These are phyloP conservation scores for Labeo rohita DNA, from an alignment of 2,113 vertebrate genomes.

Conservation along the genomic window DNA sequence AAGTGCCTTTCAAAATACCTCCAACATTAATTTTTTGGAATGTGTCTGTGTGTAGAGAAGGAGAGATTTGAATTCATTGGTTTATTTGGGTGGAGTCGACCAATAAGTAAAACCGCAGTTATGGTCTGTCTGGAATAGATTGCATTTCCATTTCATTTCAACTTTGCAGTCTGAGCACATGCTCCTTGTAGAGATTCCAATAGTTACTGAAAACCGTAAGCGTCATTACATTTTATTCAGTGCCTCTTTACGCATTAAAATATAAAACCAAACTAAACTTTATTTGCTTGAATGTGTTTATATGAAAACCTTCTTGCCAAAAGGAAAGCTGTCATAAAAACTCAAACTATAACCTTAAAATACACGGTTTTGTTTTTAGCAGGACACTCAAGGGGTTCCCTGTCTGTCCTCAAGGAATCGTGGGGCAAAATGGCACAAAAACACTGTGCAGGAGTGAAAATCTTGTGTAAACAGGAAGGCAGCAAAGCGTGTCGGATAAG, in stretches of 20 bases:
- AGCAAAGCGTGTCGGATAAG: background rate
- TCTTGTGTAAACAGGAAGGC: slow-evolving; percentile 34
- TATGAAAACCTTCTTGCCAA: background rate
- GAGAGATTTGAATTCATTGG: slow-evolving; percentile 9
- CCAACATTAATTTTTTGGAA: slow-evolving; percentile 35
- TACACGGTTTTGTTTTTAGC: background rate
- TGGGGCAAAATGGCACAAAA: slow-evolving; percentile 21
- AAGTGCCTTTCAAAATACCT: slow-evolving; percentile 17
- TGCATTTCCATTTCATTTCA: slow-evolving; percentile 29
- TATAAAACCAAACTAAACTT: background rate
- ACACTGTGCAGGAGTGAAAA: background rate
- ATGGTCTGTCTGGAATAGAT: slow-evolving; percentile 32
- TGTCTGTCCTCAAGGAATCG: slow-evolving; percentile 12
- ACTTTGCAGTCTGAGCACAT: background rate
- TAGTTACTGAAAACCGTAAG: background rate
- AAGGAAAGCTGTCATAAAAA: background rate
- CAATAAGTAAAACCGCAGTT: slow-evolving; percentile 30
- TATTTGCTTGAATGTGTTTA: background rate
- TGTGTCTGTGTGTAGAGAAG: slow-evolving; percentile 15
- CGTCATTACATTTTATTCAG: background rate
- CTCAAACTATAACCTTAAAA: slow-evolving; percentile 11
- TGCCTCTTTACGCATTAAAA: background rate
- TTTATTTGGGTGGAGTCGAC: slow-evolving; percentile 42
- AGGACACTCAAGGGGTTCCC: slow-evolving; percentile 17
- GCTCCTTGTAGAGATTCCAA: background rate